phyloP scores from a whole-genome alignment of 2,113 vertebrate genomes.

The Xiphias gladius region DNA sequence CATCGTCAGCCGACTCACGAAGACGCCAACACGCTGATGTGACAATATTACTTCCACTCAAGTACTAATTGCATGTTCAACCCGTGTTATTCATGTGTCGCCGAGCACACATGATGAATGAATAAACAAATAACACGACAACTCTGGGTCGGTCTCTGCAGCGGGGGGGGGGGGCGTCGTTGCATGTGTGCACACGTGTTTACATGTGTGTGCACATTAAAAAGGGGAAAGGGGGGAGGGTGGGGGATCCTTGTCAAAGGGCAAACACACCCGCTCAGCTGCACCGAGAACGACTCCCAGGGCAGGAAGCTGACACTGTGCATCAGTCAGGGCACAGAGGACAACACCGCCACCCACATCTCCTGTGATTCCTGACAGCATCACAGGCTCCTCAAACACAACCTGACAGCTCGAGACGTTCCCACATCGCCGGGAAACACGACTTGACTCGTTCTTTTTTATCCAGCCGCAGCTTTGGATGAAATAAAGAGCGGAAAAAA shows the following conservation, averaged over 20 bases:
- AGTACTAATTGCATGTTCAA: slow-evolving; percentile 22
- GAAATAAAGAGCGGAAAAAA: neutral
- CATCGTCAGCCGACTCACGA: neutral
- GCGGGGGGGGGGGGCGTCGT: neutral
- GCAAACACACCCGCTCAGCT: slow-evolving; percentile 47
- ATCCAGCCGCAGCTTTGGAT: neutral
- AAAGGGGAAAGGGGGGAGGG: neutral
- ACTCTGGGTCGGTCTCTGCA: neutral
- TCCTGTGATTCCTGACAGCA: slow-evolving; percentile 39
- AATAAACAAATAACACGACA: slow-evolving; percentile 27
- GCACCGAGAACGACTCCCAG: neutral
- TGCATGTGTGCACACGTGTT: slow-evolving; percentile 1
- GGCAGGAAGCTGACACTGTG: slow-evolving; percentile 60
- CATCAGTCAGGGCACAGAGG: slow-evolving; percentile 57
- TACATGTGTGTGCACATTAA: slow-evolving; percentile 12
- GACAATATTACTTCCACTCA: slow-evolving; percentile 17
- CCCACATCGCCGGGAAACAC: neutral
- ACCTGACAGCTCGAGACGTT: slow-evolving; percentile 53
- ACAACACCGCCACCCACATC: slow-evolving; percentile 41
- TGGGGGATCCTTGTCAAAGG: slow-evolving; percentile 53
- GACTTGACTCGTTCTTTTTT: slow-evolving; percentile 17
- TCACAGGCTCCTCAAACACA: slow-evolving; percentile 45
- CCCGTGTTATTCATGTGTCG: slow-evolving; percentile 21
- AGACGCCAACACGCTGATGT: slow-evolving; percentile 7
- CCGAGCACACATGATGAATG: slow-evolving; percentile 18